These are phyloP conservation scores for Saturnia japonica DNA, from an alignment of 2,888 invertebrate genomes.

Conservation along the genomic window DNA sequence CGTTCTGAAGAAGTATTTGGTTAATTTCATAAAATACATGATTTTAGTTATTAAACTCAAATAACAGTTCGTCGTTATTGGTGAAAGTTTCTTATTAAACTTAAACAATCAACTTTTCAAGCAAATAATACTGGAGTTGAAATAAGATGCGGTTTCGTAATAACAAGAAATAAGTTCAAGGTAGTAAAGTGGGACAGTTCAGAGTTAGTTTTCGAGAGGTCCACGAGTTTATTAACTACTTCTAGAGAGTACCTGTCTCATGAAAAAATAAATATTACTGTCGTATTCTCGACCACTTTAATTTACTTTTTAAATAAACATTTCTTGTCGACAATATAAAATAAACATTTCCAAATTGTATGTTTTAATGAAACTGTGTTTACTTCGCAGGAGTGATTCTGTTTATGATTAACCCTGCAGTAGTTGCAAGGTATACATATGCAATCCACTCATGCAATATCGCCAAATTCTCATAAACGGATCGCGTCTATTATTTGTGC, in stretches of 20 bases:
- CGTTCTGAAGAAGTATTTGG: not conserved
- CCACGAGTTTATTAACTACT: slow-evolving; percentile 29
- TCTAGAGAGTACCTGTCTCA: slow-evolving; percentile 17
- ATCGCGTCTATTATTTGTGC: too few relatives aligned
- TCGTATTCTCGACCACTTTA: slow-evolving; percentile 11
- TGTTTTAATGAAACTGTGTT: not conserved
- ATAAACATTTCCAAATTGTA: slow-evolving; percentile 26
- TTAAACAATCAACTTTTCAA: slow-evolving; percentile 21
- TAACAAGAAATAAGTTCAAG: slow-evolving; percentile 31
- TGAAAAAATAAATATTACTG: slow-evolving; percentile 18
- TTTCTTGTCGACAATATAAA: slow-evolving; percentile 17
- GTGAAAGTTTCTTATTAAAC: slow-evolving; percentile 17
- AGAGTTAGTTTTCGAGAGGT: slow-evolving; percentile 32
- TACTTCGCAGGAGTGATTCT: not conserved
- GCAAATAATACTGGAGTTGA: slow-evolving; percentile 26
- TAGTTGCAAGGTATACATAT: too few relatives aligned
- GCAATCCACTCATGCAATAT: too few relatives aligned
- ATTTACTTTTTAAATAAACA: slow-evolving; percentile 17
- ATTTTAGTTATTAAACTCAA: not conserved
- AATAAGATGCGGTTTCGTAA: slow-evolving; percentile 27
- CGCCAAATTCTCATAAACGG: too few relatives aligned
- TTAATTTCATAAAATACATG: not conserved
- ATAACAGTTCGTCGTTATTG: not conserved
- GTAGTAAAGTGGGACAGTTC: slow-evolving; percentile 28
- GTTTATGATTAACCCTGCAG: too few relatives aligned